Base-by-base conservation (phyloP, 2,113 vertebrate genomes). In the Tamias sibiricus region DNA sequence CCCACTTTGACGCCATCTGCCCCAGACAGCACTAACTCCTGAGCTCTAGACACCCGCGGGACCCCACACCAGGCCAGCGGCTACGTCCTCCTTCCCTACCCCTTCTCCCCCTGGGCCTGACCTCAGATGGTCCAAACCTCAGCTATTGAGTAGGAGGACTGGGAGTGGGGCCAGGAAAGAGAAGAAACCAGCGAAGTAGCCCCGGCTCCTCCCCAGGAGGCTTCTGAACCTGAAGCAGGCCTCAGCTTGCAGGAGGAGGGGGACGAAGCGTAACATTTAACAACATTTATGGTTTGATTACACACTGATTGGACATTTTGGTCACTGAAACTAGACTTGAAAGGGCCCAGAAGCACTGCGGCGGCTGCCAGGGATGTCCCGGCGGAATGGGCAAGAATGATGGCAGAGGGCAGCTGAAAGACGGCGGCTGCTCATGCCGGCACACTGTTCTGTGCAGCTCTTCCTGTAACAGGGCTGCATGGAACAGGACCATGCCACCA, bases 281-380 rank as follows among this genome's bases (percentile, higher is more conserved):
- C 75, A 77, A 32, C 54, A 20, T 17, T 59, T 59, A 37, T 40
- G 91, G 37, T 54, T 57, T 81, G 77, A 81, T 86, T 92, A 35
- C 74, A 83, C 20, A n/a, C 77, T 66, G 28, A 24, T 88, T 76
- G 68, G 49, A 77, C 22, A 81, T 87, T 93, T 87, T 76, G 77
- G 90, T 59, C 75, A 68, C 44, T 11, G 68, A 79, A 90, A 85
- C 30, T 52, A 94, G 90, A 96, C 59, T 86, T 84, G 47, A 94
- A 94, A 94, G 71, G 35, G 47, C 42, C 16, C 66, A 87, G 87
- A 47, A 92, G 37, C 66, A 89, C 44, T 17, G 12, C 54, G 90
- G 59, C 20, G 71, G 74, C 20, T 89, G 79, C 37, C 54, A 76
- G 64, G 87, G 75, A 54, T 12, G 40, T 87, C 66, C 85, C 90